phyloP scores from a whole-genome alignment of 2,888 invertebrate genomes.

The Amiota communis region DNA sequence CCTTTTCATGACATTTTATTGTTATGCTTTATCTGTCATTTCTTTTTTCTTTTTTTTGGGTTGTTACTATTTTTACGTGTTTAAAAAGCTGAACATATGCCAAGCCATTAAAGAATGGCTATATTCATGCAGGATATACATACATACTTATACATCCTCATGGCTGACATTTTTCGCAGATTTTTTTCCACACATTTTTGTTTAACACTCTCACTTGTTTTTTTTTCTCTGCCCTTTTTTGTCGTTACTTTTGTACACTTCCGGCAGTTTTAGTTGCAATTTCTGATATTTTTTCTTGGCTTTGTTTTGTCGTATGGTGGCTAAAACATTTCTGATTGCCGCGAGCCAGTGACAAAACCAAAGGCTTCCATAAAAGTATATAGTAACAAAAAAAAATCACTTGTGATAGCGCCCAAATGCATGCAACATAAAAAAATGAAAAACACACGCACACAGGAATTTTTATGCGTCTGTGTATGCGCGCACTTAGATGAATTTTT shows the following conservation, averaged over 20 bases:
- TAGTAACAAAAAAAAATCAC: neutral
- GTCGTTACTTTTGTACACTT: neutral
- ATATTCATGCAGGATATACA: neutral
- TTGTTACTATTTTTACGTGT: constrained; percentile 8
- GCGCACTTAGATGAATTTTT: constrained; percentile 11
- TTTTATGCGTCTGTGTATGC: neutral
- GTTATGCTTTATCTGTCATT: constrained; percentile 2
- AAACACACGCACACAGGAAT: constrained; percentile 12
- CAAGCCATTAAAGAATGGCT: constrained; percentile 9
- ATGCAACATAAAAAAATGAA: neutral
- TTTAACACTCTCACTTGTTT: neutral
- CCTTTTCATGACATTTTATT: too few species aligned
- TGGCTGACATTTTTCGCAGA: neutral
- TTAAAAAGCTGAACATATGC: constrained; percentile 1
- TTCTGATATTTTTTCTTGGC: neutral
- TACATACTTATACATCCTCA: too few species aligned
- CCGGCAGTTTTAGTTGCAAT: neutral
- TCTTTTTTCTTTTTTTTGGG: neutral
- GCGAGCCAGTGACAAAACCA: constrained; percentile 22
- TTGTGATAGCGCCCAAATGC: neutral
- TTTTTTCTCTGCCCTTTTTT: neutral
- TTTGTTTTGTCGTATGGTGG: neutral
- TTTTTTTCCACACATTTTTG: neutral
- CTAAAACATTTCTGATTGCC: constrained; percentile 18
- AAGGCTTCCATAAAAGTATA: neutral